phyloP scores from a whole-genome alignment of 1,140 invertebrate species.

The Archivesica marissinica region DNA sequence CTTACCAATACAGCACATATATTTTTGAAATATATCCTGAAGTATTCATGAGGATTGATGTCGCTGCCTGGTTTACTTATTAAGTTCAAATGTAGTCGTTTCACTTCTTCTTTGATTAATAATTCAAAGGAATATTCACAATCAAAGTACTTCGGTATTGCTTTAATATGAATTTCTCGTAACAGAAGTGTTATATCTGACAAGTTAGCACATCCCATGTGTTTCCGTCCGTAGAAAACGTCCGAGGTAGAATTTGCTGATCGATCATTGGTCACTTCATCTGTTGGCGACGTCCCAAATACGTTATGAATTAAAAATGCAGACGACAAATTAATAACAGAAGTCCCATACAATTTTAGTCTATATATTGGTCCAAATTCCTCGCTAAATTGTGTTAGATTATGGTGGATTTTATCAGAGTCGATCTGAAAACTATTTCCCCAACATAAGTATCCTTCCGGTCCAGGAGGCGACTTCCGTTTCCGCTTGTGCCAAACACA shows the following conservation, averaged over 20 bases:
- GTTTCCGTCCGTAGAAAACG: constrained; percentile 46
- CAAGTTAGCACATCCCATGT: constrained; percentile 47
- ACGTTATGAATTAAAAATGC: not conserved
- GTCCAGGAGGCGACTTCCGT: constrained; percentile 13
- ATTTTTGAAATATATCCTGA: constrained; percentile 40
- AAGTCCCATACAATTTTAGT: constrained; percentile 38
- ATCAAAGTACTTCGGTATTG: constrained; percentile 40
- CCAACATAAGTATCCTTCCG: constrained; percentile 32
- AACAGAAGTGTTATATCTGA: constrained; percentile 10
- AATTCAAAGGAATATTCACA: constrained; percentile 28
- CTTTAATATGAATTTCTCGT: constrained; percentile 35
- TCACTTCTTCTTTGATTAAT: not conserved
- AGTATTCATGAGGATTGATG: constrained; percentile 22
- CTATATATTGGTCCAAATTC: constrained; percentile 35
- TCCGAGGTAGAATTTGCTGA: constrained; percentile 46
- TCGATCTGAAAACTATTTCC: constrained; percentile 59
- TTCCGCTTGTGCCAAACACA: constrained; percentile 27
- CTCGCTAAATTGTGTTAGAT: constrained; percentile 25
- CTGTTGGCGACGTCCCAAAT: constrained; percentile 25
- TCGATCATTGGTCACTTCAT: constrained; percentile 39
- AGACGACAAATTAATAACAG: constrained; percentile 27
- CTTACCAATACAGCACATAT: constrained; percentile 53
- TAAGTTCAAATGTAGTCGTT: constrained; percentile 20
- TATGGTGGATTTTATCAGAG: constrained; percentile 20
- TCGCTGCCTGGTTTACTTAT: not conserved